Base-by-base conservation (phyloP, 2,113 vertebrate genomes). In the Colinus virginianus region DNA sequence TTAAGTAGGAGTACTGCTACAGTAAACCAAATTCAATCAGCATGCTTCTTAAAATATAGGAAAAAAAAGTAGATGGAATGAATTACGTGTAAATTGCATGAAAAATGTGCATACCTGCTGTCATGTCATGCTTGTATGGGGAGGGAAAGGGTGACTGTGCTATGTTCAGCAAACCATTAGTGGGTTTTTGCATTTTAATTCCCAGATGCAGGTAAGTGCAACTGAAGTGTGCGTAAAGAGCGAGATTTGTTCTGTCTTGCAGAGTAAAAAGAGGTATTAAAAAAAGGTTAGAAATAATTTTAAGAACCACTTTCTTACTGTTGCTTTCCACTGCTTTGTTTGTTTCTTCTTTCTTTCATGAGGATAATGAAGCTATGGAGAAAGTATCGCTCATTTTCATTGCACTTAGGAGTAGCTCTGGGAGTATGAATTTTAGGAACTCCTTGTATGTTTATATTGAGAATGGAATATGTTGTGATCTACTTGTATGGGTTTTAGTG, bases 391-490 rank as follows among this genome's bases (percentile, higher is more conserved):
- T 69, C 2, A 2, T 78, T 92, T 90, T 63, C 36, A 74, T 0
- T 48, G 14, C 61, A 48, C n/a, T 42, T 88, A 10, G 6, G 28
- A 64, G 59, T 43, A 83, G 23, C n/a, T 20, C 13, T 59, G 36
- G 61, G 45, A 88, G 14, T n/a, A 45, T 28, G 38, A 38, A 49
- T 84, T 94, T 84, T 34, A 77, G 36, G 86, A 83, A 26, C 36
- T 38, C 61, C 40, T 7, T 40, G 6, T 40, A 4, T 58, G 19
- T 78, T 91, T 87, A 36, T 61, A 45, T 7, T 43, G 40, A 45
- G 4, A 58, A 36, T 48, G 62, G 82, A 67, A 36, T 72, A 43
- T 0, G 0, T 36, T 71, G 28, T 46, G 66, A 40, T 75, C 82
- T 81, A 36, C 34, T 87, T 84, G 25, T 13, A 9, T 19, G 21